A percentile compares a stretch with the other conserved stretches of the same genome.
Evolutionary conservation across 2,113 vertebrate genomes (phyloP).

Genomic region (Aegotheles bennettii): DNA sequence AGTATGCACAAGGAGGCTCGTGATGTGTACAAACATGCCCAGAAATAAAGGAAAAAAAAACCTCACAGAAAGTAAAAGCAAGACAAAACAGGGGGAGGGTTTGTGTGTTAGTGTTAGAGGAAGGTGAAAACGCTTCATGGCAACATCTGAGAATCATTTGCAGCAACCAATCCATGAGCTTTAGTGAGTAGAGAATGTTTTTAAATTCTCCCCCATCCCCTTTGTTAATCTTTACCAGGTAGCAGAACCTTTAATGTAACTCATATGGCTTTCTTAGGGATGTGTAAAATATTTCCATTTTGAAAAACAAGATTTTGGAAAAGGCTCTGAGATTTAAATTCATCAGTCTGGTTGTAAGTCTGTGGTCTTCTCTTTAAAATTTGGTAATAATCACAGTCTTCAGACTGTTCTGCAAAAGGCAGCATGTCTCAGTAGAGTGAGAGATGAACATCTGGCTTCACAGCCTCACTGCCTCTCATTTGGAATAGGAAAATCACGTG

Average conservation of each 20-base stretch:
- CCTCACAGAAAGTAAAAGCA: not conserved
- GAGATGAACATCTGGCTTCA: not conserved
- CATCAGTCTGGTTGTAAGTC: not conserved
- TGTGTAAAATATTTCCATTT: not conserved
- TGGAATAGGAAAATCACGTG: not conserved
- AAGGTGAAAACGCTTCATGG: constrained; percentile 46
- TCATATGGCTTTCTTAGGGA: not conserved
- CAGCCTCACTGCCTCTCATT: not conserved
- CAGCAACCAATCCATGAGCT: constrained; percentile 6
- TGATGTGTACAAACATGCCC: constrained; percentile 7
- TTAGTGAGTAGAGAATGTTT: not conserved
- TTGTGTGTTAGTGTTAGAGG: not conserved
- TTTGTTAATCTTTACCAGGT: constrained; percentile 32
- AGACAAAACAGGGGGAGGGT: not conserved
- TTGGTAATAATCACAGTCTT: too few relatives aligned
- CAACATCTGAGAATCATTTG: constrained; percentile 54
- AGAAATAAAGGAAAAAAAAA: not conserved
- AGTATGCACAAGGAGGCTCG: not conserved
- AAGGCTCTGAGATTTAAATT: not conserved
- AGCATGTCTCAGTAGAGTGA: not conserved
- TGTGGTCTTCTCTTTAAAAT: not conserved
- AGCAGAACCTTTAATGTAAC: not conserved
- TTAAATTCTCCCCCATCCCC: not conserved
- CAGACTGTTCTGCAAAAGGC: not conserved
- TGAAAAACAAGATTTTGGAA: not conserved